Base-by-base conservation (phyloP, 2,113 vertebrate species). In the Nycticebus coucang region DNA sequence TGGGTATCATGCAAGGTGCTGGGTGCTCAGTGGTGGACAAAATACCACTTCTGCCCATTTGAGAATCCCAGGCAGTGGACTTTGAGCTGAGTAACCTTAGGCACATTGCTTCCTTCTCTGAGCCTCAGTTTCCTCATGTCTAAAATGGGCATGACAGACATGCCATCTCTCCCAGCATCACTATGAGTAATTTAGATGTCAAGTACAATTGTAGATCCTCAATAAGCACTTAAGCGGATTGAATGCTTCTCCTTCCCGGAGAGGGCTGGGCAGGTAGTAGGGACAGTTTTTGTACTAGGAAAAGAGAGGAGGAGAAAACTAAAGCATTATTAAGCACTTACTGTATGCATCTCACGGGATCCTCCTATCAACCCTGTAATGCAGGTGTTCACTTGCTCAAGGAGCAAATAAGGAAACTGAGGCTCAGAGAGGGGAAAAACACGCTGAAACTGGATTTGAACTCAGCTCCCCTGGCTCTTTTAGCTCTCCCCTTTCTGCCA, bases 51-150 rank as follows among this genome's bases (percentile, higher is more conserved):
- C 84, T 35, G 74, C 33, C 69, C 11, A 6, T 1, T 13, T 10
- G 33, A n/a, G 79, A 55, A 12, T 13, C 81, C n/a, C 1, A 26
- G 4, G 9, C 7, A 15, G 64, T 12, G 4, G 10, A 11, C 53
- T 62, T 74, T 19, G 87, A 89, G 69, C 79, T 82, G 45, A 19
- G 18, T 50, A 84, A 45, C 66, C 18, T 21, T 62, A 71, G 69
- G 33, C 22, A 21, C 21, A 28, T 18, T 68, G 85, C 57, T 59
- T 83, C n/a, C 26, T 53, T 33, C 62, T n/a, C 59, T 24, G 33
- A 93, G 91, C 33, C 88, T 95, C 80, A 11, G 82, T 85, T 69
- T 92, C 33, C 14, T n/a, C 4, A 26, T 69, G 41, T 95, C 45
- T 91, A 71, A 86, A 75, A 75, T 37, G 53, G 72, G 85, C 37